phyloP scores from a whole-genome alignment of 2,888 invertebrate genomes.

The Harpalus rufipes region DNA sequence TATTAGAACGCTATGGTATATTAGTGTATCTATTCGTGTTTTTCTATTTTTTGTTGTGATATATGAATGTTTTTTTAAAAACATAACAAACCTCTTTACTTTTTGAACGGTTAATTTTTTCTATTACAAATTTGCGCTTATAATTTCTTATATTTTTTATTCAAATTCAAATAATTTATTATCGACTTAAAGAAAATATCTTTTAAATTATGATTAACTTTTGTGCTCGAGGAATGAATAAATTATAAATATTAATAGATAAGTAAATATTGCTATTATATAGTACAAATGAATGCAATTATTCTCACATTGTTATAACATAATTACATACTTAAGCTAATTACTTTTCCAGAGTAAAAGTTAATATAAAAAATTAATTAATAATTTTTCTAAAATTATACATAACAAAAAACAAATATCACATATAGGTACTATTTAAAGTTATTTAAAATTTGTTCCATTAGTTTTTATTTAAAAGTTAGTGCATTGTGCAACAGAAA shows the following conservation, averaged over 20 bases:
- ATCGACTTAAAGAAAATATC: conserved; percentile 1
- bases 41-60: conserved; percentile 11
- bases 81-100: conserved; percentile 17
- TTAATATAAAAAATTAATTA: not conserved
- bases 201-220: conserved; percentile 13
- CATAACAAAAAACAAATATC: not conserved
- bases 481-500: no score
- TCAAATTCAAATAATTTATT: conserved; percentile 20
- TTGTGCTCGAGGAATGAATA: conserved; percentile 22
- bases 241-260: conserved; percentile 38
- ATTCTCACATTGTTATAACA: conserved; percentile 23
- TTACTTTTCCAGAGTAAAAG: conserved; percentile 30
- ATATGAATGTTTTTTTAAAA: conserved; percentile 17
- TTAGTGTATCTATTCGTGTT: conserved; percentile 30
- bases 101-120: conserved; percentile 3
- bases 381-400: not conserved
- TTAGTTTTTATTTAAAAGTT: no score
- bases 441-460: no score
- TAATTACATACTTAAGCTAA: conserved; percentile 31
- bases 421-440: no score
- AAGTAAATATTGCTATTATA: conserved; percentile 29
- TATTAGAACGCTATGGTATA: conserved; percentile 15
- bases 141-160: conserved; percentile 14
- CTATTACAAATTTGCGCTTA: not conserved
- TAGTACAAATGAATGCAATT: conserved; percentile 19